Evolutionary conservation across 2,113 vertebrate species (phyloP), one percentile per base, ranked within the genome.

Genomic region (Chaetodon auriga): DNA sequence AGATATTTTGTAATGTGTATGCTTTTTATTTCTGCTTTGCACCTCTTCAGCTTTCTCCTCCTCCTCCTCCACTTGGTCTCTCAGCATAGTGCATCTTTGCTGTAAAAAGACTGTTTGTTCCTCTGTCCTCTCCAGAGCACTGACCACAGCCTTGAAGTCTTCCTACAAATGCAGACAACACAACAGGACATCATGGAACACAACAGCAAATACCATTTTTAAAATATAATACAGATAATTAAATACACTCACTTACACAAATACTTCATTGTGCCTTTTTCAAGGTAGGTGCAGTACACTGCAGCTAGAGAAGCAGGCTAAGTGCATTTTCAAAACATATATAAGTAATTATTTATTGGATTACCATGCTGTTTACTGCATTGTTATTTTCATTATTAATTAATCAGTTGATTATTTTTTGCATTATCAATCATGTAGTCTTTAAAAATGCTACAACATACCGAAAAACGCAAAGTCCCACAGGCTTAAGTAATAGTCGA

Each of bases 11-110:
- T 18, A 11, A n/a, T 5, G 11, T 43, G 25, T 6, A 48, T 23
- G 35, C 21, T 61, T 55, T 49, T 55, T 2, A 4, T 23, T 63
- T 66, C 9, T 65, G n/a, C n/a, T 73, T 65, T 74, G 55, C 41
- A 96, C 95, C 94, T 95, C 77, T 55, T 92, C 80, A 8, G 92
- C 87, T 1, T 87, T 86, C 18, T 92, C 87, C 54, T 95, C 94
- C 75, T 93, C 89, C 2, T 94, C 89, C 23, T 93, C 90, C 66
- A 95, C 54, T 62, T 80, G 74, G 25, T 75, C 66, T 64, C 88
- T 90, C 58, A 94, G 73, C 21, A 36, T 51, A 6, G 65, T 86
- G 78, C 91, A 93, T 19, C 63, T 63, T 5, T 88, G 73, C 60
- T 95, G 70, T 51, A 96, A 75, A 41, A 80, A 57, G 1, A 70